Percentiles rank a stretch among this genome's conserved stretches.
Conservation (phyloP, 2,113 vertebrate species). For the Lepus timidus region DNA sequence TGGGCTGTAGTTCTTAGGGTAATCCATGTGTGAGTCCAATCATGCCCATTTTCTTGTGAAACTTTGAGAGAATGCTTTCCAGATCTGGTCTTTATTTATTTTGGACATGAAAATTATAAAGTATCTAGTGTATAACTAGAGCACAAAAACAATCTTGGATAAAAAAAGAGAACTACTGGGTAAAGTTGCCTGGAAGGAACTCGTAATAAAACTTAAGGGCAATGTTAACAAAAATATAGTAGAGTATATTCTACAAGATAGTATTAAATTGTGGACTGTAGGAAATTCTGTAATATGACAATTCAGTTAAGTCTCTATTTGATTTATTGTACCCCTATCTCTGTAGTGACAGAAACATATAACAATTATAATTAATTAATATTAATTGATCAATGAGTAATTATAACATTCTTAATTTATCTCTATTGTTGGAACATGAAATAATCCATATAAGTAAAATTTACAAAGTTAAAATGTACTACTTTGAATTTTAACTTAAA, state of each 20-base stretch:
- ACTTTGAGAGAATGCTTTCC: not conserved
- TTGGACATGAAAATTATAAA: not conserved
- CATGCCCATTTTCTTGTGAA: not conserved
- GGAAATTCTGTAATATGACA: not conserved
- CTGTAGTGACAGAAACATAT: too few relatives aligned
- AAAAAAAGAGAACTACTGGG: not conserved
- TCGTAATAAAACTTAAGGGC: not conserved
- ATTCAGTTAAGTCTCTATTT: not conserved
- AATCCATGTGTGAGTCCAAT: not conserved
- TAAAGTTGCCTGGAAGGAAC: not conserved
- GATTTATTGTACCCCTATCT: not conserved
- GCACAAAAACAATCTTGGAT: not conserved
- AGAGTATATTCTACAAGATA: not conserved
- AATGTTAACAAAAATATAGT: not conserved
- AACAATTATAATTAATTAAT: too few relatives aligned
- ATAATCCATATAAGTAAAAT: not conserved
- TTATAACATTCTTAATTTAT: not conserved
- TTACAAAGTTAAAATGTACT: not conserved
- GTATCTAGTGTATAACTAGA: not conserved
- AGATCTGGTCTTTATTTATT: constrained; percentile 51
- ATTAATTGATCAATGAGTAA: too few relatives aligned
- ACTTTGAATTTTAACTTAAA: not conserved
- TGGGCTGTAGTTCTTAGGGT: not conserved
- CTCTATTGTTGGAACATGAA: not conserved
- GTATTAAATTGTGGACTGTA: not conserved